Percentiles rank a stretch among this genome's conserved stretches.
Evolutionary conservation across 2,888 invertebrate species (phyloP).

Genomic region (Caenorhabditis zanzibari): DNA sequence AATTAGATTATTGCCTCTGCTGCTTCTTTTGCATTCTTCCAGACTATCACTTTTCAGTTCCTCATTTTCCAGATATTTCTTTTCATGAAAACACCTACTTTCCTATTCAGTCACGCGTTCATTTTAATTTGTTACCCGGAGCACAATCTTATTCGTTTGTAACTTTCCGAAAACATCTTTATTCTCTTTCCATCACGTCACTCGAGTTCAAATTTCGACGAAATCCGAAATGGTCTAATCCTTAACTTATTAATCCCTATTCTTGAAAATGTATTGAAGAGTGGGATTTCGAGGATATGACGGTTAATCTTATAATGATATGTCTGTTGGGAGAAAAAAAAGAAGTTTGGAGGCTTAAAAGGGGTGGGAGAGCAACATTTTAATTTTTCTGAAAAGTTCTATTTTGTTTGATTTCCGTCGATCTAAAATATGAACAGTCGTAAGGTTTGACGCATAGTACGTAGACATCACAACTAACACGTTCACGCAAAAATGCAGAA

Average conservation of each 20-base stretch:
- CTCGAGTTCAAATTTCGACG: background rate
- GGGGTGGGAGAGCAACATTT: no score
- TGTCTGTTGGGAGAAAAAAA: background rate
- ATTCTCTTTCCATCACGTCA: slow-evolving; percentile 2
- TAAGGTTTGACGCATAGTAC: no score
- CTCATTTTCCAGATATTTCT: slow-evolving; percentile 17
- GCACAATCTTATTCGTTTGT: slow-evolving; percentile 4
- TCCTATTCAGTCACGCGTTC: slow-evolving; percentile 30
- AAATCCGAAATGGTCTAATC: background rate
- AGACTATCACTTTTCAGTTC: slow-evolving; percentile 18
- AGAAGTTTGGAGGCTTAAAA: no score
- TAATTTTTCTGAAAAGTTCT: no score
- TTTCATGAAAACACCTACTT: background rate
- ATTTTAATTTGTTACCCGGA: slow-evolving; percentile 14
- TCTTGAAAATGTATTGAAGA: background rate
- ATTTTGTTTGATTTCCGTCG: no score
- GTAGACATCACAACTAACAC: no score
- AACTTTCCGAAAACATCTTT: slow-evolving; percentile 8
- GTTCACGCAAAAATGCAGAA: no score
- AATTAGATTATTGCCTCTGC: slow-evolving; percentile 14
- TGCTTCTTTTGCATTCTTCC: background rate
- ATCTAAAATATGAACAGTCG: no score
- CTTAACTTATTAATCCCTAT: background rate
- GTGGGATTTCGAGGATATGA: background rate
- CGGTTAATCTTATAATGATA: slow-evolving; percentile 26